A percentile compares a stretch with the other conserved stretches of the same genome.
phyloP scores from a whole-genome alignment of 2,113 vertebrate species.

The Turdus rufiventris region DNA sequence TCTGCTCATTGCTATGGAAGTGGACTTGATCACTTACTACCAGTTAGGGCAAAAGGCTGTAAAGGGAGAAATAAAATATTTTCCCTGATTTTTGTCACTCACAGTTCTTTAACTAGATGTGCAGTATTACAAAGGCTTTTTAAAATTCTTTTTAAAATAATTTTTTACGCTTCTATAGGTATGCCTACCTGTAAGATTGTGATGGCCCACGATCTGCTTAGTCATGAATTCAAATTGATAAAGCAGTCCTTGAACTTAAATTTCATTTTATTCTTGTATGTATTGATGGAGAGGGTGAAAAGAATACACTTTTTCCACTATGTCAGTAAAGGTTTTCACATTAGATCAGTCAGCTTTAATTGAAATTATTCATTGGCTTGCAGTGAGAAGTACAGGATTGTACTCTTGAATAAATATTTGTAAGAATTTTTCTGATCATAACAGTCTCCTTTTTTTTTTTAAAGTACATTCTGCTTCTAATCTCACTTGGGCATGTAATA shows the following conservation, averaged over 20 bases:
- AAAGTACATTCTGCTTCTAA: not conserved
- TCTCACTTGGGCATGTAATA: not conserved
- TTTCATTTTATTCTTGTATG: not conserved
- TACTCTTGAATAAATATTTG: not conserved
- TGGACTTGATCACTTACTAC: not conserved
- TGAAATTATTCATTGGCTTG: not conserved
- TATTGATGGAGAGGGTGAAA: not conserved
- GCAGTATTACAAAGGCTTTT: not conserved
- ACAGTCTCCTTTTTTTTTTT: no score
- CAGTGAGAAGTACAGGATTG: not conserved
- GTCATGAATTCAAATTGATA: not conserved
- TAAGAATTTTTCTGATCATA: not conserved
- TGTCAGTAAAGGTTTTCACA: not conserved
- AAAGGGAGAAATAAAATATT: not conserved
- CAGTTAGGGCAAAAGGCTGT: not conserved
- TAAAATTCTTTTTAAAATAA: not conserved
- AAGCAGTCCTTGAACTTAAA: not conserved
- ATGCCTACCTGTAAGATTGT: not conserved
- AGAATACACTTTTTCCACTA: not conserved
- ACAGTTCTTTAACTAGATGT: not conserved
- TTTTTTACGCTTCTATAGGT: accelerated
- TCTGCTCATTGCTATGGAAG: not conserved
- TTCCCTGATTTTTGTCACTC: not conserved
- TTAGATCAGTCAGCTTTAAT: not conserved
- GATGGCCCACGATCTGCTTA: not conserved